Conservation (phyloP, 1,140 invertebrate species). For the Ptiloglossa arizonensis region DNA sequence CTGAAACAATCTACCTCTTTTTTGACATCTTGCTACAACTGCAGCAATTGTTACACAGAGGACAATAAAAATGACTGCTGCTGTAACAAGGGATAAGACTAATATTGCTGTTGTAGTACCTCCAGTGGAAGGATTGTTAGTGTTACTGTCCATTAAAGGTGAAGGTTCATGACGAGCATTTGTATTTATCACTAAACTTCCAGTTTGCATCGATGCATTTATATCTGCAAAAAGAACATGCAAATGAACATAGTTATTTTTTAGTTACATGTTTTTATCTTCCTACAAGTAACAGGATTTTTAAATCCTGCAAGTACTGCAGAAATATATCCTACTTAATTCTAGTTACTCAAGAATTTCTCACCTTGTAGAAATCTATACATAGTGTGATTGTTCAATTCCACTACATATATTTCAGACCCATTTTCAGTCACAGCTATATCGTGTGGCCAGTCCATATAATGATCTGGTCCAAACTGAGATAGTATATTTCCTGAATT, state of each 20-base stretch:
- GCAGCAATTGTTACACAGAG: constrained; percentile 74
- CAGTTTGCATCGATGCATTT: constrained; percentile 35
- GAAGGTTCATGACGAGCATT: constrained; percentile 52
- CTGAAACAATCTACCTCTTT: constrained; percentile 76
- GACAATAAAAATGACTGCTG: constrained; percentile 71
- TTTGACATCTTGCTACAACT: constrained; percentile 75
- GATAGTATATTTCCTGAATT: constrained; percentile 83
- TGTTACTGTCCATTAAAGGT: constrained; percentile 60
- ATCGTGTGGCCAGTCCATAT: constrained; percentile 89
- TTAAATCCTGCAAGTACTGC: too few relatives aligned
- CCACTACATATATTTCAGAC: constrained; percentile 87
- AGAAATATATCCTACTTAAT: too few relatives aligned
- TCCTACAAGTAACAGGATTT: too few relatives aligned
- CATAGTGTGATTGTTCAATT: constrained; percentile 85
- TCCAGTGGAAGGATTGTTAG: constrained; percentile 39
- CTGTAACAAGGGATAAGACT: constrained; percentile 68
- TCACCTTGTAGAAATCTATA: constrained; percentile 84
- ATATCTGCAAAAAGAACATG: constrained; percentile 47
- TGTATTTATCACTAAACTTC: constrained; percentile 28
- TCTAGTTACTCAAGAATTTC: neutral
- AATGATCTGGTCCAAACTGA: constrained; percentile 84
- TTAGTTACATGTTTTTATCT: neutral
- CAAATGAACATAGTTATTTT: neutral
- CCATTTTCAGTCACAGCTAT: constrained; percentile 87
- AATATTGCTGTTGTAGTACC: constrained; percentile 57